Evolutionary conservation across 2,888 invertebrate species (phyloP), one percentile per base, ranked within the genome.

Genomic region (Stenichneumon culpator): DNA sequence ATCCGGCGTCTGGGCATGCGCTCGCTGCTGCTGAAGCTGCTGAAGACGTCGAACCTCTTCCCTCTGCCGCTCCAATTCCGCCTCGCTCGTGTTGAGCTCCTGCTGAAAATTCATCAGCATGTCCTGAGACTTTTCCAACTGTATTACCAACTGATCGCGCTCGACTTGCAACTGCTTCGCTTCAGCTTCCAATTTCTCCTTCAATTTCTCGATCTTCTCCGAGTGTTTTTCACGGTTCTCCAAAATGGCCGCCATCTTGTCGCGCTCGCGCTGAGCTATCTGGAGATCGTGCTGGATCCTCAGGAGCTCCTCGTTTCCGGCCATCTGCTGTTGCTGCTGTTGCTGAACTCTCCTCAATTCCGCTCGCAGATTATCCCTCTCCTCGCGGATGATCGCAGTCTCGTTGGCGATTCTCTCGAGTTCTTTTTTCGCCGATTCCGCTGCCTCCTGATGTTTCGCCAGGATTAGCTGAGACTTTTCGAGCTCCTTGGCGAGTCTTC

Each of bases 101-200:
- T 98, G 97, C 93, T 98, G 98, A 97, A 98, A 98, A 94, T 98
- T 98, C 94, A 98, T 97, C 82, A 98, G 94, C 96, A 98, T 98
- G 89, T 98, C 98, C 93, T 98, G 98, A 60, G 98, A 98, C 94
- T 98, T 98, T 94, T 98, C 98, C 92, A 98, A 93, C 93, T 98
- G 98, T 87, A 97, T 96, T 1, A 98, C 98, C 86, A 98, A 94
- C 94, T 98, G 98, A 93, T 98, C 98, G 70, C 97, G 91, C 93
- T 98, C 98, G 87, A 97, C 96, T 22, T 97, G 97, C 90, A 98
- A 93, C 93, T 98, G 98, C 91, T 98, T 98, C 79, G 97, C 96
- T 87, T 98, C 98, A 0, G 96, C 96, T 93, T 98, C 98, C 89
- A 98, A 94, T 93, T 98, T 98, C 74, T 97, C 96, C 89, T 97